These are phyloP conservation scores for Apeira syringaria DNA, from an alignment of 2,888 invertebrate species.

Conservation along the genomic window DNA sequence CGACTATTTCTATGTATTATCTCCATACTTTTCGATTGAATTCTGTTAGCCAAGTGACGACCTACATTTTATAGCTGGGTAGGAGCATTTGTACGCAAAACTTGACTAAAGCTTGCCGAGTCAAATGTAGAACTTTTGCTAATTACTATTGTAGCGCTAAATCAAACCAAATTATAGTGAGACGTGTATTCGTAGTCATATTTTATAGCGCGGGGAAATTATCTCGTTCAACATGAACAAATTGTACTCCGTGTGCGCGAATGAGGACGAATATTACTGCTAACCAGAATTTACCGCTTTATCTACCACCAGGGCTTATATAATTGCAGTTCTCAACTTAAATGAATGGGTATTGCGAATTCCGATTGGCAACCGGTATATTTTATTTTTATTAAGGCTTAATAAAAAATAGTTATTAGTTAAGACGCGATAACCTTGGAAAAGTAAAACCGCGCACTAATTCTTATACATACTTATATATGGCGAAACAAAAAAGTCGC, in stretches of 20 bases:
- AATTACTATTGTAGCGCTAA: conserved; percentile 53
- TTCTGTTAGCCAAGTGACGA: conserved; percentile 25
- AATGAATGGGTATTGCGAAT: conserved; percentile 1
- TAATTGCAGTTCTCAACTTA: conserved; percentile 22
- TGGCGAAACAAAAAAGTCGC: too few species aligned
- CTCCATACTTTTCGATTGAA: conserved; percentile 43
- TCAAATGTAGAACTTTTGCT: conserved; percentile 53
- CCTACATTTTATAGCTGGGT: conserved; percentile 41
- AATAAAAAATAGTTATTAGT: too few species aligned
- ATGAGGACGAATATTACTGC: conserved; percentile 39
- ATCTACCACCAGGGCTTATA: conserved; percentile 23
- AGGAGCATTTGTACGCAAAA: conserved; percentile 54
- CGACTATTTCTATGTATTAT: too few species aligned
- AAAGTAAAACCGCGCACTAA: too few species aligned
- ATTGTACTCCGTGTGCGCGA: conserved; percentile 37
- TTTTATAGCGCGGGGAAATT: conserved; percentile 57
- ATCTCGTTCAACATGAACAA: conserved; percentile 56
- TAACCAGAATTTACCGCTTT: conserved; percentile 34
- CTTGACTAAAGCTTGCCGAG: too few species aligned
- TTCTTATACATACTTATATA: too few species aligned
- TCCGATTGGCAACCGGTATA: background rate
- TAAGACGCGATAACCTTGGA: too few species aligned
- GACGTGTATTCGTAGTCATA: conserved; percentile 48
- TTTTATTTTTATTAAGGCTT: too few species aligned
- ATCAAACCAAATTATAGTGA: conserved; percentile 63